Percentiles rank a stretch among this genome's conserved stretches.
Evolutionary conservation across 2,797 vertebrate species (phyloP).

Genomic region (Pseudochaenichthys georgianus): DNA sequence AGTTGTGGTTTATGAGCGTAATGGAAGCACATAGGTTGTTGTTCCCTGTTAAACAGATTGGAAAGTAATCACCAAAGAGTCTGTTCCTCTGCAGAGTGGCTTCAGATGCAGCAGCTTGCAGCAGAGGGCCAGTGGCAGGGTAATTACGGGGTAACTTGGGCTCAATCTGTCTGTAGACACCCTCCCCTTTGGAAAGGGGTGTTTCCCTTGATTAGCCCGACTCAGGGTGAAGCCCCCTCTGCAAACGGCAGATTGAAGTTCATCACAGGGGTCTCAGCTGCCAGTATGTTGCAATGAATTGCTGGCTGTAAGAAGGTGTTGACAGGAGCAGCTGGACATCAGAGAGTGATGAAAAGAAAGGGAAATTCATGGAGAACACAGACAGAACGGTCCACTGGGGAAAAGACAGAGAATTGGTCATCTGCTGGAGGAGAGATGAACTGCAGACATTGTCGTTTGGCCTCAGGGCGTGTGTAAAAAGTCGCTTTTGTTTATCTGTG

Average conservation of each 20-base stretch:
- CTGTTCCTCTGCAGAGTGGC: conserved; percentile 73
- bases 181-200: conserved; percentile 85
- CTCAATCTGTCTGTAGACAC: conserved; percentile 85
- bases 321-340: conserved; percentile 99
- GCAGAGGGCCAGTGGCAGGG: conserved; percentile 84
- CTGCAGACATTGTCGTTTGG: conserved; percentile 71
- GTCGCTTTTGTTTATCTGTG: conserved; percentile 59
- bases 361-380: conserved; percentile 93
- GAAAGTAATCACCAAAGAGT: conserved; percentile 81
- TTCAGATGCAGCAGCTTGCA: conserved; percentile 84
- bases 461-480: conserved; percentile 49
- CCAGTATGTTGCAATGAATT: conserved; percentile 94
- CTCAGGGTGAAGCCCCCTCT: conserved; percentile 89
- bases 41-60: conserved; percentile 82
- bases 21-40: conserved; percentile 74
- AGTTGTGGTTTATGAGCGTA: conserved; percentile 65
- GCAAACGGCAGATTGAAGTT: conserved; percentile 91
- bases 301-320: conserved; percentile 96
- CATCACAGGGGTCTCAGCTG: conserved; percentile 96
- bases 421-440: conserved; percentile 82
- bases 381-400: conserved; percentile 88
- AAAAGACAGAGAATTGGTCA: conserved; percentile 70
- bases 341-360: conserved; percentile 94
- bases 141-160: conserved; percentile 87
- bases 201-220: conserved; percentile 88